Evolutionary conservation across 2,113 vertebrate species (phyloP), one percentile per base, ranked within the genome.

Genomic region (Puntigrus tetrazona): DNA sequence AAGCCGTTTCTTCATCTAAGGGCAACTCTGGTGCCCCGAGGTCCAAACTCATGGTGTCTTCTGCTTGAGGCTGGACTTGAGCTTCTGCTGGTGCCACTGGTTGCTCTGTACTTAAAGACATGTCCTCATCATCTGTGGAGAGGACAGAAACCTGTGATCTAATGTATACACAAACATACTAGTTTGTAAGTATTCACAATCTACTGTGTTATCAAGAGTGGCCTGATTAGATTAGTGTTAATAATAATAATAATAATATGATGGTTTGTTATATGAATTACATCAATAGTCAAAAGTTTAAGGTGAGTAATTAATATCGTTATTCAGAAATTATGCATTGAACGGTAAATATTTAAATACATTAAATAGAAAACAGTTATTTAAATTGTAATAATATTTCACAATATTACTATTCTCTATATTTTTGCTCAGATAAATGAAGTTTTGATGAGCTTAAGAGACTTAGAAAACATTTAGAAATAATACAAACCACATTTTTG

Each of bases 61-160:
- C 78, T 81, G 89, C 83, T 82, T 84, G 81, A 87, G 83, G 76
- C 84, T 65, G 83, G 82, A 80, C 90, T 87, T 88, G 52, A 38
- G 29, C 6, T 25, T 78, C 75, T 75, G 25, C 78, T 13, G 45
- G 36, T 18, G 36, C 77, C 9, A 61, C 1, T 14, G 91, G 91
- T 77, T 91, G 92, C 80, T 96, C 95, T 47, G 93, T 90, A 89
- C 94, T 94, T 83, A 94, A 86, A 57, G 96, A 96, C 27, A 95
- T 89, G 86, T 97, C 96, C 90, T 97, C 96, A 84, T 97, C 96
- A 93, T 97, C 96, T 97, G 93, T 22, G 20, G 63, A 79, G 6
- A 50, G 25, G 73, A 69, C 20, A 78, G 20, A 63, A 11, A 20
- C 14, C 10, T n/a, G 29, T 84, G 43, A 65, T 16, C 31, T 57